Base-by-base conservation (phyloP, 2,113 vertebrate species). In the Percopsis transmontana region DNA sequence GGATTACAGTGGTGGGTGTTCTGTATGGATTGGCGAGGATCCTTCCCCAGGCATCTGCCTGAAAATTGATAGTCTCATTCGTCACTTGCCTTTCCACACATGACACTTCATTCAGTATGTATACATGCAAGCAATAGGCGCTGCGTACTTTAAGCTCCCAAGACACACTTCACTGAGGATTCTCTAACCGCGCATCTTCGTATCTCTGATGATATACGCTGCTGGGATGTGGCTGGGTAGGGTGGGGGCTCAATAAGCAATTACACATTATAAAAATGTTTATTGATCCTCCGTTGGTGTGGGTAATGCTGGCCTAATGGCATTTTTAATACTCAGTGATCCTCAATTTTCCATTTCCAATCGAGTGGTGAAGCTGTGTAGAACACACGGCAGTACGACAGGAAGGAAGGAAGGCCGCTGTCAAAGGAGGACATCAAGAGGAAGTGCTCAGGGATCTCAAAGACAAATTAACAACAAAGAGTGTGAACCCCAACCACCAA, bases 1-100 rank as follows among this genome's bases (percentile, higher is more conserved):
- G 68, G 66, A 84, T 80, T 82, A 69, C 68, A 70, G 66, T 70
- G 79, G 69, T 10, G 59, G 50, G 40, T 78, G 70, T 67, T 80
- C 41, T 60, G 68, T 69, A 68, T 72, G 68, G 40, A 81, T 70
- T 56, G 76, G 76, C 65, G 74, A 61, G 66, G 57, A 80, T 76
- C 59, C 62, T 50, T 83, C 79, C 79, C 81, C 72, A 65, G 80
- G 71, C 68, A 76, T 74, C 80, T 85, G 81, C 68, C 27, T 24
- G 72, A 78, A 83, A 88, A 87, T 69, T 86, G 81, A 85, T 77
- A 84, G 72, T 69, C 80, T 48, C 61, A 83, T 85, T 85, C 73
- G 73, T 85, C 83, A 77, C 81, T 79, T 55, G 70, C 65, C 50
- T 77, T 87, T 18, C 71, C 73, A 63, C 53, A 68, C 65, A 59